phyloP scores from a whole-genome alignment of 2,797 vertebrate genomes.

The Centroberyx gerrardi region DNA sequence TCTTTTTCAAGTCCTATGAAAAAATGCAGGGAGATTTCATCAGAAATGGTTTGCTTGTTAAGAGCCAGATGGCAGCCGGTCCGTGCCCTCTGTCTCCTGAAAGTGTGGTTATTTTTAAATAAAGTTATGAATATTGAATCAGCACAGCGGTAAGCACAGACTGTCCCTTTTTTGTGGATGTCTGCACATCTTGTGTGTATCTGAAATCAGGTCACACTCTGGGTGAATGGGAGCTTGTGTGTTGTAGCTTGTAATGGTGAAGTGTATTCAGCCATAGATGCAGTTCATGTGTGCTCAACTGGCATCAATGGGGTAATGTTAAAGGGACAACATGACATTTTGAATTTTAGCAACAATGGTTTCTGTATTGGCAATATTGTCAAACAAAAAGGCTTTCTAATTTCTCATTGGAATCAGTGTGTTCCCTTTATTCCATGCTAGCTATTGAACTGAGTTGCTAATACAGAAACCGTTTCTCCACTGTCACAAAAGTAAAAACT shows the following conservation, averaged over 20 bases:
- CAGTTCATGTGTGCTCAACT: slow-evolving; percentile 16
- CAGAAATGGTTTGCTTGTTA: slow-evolving; percentile 25
- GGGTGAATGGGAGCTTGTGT: slow-evolving; percentile 29
- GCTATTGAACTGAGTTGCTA: too few relatives aligned
- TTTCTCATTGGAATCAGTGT: too few relatives aligned
- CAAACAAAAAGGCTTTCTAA: too few relatives aligned
- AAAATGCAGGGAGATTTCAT: neutral
- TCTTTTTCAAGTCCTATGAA: neutral
- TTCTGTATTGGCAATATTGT: neutral
- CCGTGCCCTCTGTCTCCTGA: slow-evolving; percentile 5
- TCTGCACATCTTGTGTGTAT: slow-evolving; percentile 61
- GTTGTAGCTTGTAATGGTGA: neutral
- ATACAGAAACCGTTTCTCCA: too few relatives aligned
- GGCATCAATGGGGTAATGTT: slow-evolving; percentile 11
- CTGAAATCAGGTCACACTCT: slow-evolving; percentile 64
- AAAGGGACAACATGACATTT: neutral
- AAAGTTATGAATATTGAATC: slow-evolving; percentile 75
- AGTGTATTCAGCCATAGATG: slow-evolving; percentile 33
- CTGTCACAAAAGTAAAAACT: neutral
- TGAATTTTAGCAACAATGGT: neutral
- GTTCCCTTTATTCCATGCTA: too few relatives aligned
- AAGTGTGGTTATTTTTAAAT: slow-evolving; percentile 59
- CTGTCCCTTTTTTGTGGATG: slow-evolving; percentile 33
- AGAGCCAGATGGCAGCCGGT: slow-evolving; percentile 47
- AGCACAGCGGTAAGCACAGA: slow-evolving; percentile 26